Evolutionary conservation across 2,113 vertebrate species (phyloP), one percentile per base, ranked within the genome.

Genomic region (Galemys pyrenaicus): DNA sequence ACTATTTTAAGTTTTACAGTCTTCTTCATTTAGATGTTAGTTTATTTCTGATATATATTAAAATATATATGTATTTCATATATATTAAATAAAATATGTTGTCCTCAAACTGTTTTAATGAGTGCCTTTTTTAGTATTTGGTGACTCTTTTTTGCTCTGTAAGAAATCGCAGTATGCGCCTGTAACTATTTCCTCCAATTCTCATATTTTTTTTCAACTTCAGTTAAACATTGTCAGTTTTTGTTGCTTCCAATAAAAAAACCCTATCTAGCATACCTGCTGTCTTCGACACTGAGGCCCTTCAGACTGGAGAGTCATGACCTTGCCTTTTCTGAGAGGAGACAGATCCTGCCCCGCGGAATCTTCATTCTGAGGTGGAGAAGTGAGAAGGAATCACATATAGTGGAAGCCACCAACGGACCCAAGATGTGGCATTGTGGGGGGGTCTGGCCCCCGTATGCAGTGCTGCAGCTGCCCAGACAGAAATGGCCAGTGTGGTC

Each of bases 11-110:
- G 60, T 68, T 92, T 84, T 44, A 44, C 11, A 67, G 46, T 75
- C 26, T 28, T 94, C 89, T 30, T 37, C 74, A 67, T 70, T 68
- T 81, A 77, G 20, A 94, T 75, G 60, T 75, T 89, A 41, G 22
- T 56, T 56, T 82, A 73, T 54, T 88, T 73, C 75, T 54, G 67
- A 19, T 30, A 65, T 39, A 11, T 64, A 65, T 39, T 64, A n/a
- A 35, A 41, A 51, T 75, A n/a, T 68, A 67, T n/a, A 78, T 11
- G 16, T 56, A 56, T 56, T 56, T 89, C 9, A 62, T 62, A 60
- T 28, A 35, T 35, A 54, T 35, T 46, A 60, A 26, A 60, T 35
- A 82, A 9, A 41, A 56, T 26, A 49, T 82, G 32, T 41, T 39
- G 41, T 77, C 58, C 6, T 68, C 56, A 54, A n/a, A 39, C 46